These are phyloP conservation scores for Spisula subtruncata DNA, from an alignment of 2,888 invertebrate species.

Conservation along the genomic window DNA sequence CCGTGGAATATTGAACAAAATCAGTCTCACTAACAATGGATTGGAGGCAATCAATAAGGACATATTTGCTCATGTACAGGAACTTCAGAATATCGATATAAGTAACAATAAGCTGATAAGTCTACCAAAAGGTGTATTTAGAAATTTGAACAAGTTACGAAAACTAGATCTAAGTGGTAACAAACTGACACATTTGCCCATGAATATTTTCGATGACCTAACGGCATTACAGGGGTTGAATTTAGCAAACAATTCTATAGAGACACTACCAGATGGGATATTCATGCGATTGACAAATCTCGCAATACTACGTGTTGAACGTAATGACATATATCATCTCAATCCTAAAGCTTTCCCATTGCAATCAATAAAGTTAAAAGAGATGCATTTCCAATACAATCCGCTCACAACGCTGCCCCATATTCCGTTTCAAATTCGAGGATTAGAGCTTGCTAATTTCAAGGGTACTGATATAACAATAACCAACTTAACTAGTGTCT, in stretches of 20 bases:
- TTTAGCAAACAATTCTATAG: slow-evolving; percentile 28
- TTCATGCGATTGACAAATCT: slow-evolving; percentile 33
- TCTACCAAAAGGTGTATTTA: slow-evolving; percentile 30
- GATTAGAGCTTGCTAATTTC: slow-evolving; percentile 38
- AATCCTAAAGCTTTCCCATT: slow-evolving; percentile 41
- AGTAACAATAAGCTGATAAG: slow-evolving; percentile 34
- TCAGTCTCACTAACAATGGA: slow-evolving; percentile 45
- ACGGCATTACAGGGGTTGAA: not conserved
- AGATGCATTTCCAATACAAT: slow-evolving; percentile 48
- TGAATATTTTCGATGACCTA: slow-evolving; percentile 15
- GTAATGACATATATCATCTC: slow-evolving; percentile 25
- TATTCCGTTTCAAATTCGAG: slow-evolving; percentile 53
- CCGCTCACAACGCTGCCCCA: slow-evolving; percentile 45
- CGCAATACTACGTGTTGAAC: slow-evolving; percentile 31
- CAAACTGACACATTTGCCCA: slow-evolving; percentile 5
- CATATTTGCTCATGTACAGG: slow-evolving; percentile 42
- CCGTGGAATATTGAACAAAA: slow-evolving; percentile 51
- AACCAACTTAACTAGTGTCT: slow-evolving; percentile 41
- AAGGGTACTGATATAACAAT: slow-evolving; percentile 45
- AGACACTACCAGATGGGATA: not conserved
- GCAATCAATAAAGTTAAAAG: slow-evolving; percentile 35
- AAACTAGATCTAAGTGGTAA: slow-evolving; percentile 42
- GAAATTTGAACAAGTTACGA: slow-evolving; percentile 28
- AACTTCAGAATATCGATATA: slow-evolving; percentile 48
- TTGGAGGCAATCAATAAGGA: slow-evolving; percentile 19